Conservation (phyloP, 2,113 vertebrate genomes). For the Castor canadensis region DNA sequence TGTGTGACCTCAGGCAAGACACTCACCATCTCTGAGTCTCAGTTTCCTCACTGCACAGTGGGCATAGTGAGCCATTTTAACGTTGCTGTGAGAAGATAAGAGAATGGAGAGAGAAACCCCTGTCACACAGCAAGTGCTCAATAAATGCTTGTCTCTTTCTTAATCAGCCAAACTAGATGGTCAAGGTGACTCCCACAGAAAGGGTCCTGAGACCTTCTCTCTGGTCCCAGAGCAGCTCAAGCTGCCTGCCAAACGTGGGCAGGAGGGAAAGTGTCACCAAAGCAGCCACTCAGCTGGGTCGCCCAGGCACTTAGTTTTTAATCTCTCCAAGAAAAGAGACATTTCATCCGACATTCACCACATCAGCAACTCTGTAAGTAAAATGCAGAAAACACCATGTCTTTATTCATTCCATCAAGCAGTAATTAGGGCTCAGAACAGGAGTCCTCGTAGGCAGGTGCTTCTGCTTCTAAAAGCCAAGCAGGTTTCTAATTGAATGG, state of each 20-base stretch:
- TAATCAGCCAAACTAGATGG: background rate
- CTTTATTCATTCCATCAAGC: slow-evolving; percentile 82
- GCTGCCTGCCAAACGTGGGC: background rate
- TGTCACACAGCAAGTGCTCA: background rate
- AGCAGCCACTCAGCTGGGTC: background rate
- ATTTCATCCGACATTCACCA: slow-evolving; percentile 70
- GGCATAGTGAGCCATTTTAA: too few relatives aligned
- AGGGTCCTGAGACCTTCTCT: background rate
- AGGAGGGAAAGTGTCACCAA: background rate
- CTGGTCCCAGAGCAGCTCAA: background rate
- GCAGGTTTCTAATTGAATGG: slow-evolving; percentile 82
- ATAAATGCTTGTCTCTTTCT: background rate
- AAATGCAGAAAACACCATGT: slow-evolving; percentile 70
- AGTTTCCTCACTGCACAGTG: background rate
- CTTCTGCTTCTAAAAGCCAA: slow-evolving; percentile 76
- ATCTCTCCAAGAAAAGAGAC: slow-evolving; percentile 43
- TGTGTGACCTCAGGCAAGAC: background rate
- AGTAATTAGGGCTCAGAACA: slow-evolving; percentile 81
- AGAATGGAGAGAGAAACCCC: background rate
- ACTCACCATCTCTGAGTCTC: background rate
- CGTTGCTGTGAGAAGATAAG: background rate
- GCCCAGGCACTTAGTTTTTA: slow-evolving; percentile 26
- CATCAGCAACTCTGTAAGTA: slow-evolving; percentile 82
- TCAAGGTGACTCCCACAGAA: background rate
- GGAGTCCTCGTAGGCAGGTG: slow-evolving; percentile 70